Conservation (phyloP, 1,140 invertebrate species). For the Caenorhabditis latens region DNA sequence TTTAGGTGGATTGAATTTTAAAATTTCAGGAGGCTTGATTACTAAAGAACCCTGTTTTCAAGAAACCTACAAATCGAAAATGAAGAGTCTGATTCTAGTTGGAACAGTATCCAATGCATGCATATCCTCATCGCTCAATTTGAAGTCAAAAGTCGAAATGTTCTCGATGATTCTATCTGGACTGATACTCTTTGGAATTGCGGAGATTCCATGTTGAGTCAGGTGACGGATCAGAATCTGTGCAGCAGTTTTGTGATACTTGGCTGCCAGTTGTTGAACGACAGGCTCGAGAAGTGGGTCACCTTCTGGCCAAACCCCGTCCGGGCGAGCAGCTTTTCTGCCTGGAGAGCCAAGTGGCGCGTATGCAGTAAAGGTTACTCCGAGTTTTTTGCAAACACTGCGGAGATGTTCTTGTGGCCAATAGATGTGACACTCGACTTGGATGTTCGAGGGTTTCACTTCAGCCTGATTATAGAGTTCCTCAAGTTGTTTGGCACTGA, state of each 20-base stretch:
- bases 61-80: conserved; percentile 14
- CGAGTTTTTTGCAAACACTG: conserved; percentile 71
- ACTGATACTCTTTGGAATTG: conserved; percentile 78
- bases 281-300: conserved; percentile 60
- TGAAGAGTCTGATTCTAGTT: conserved; percentile 18
- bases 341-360: conserved; percentile 77
- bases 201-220: conserved; percentile 76
- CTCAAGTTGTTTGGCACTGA: conserved; percentile 73
- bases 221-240: conserved; percentile 80
- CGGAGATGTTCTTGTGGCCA: conserved; percentile 73
- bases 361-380: conserved; percentile 74
- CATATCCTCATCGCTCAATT: conserved; percentile 47
- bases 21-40: too few relatives aligned
- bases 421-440: conserved; percentile 76
- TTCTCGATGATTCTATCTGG: conserved; percentile 78
- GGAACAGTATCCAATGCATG: conserved; percentile 22
- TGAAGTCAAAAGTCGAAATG: conserved; percentile 74
- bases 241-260: conserved; percentile 81
- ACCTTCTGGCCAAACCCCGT: conserved; percentile 60
- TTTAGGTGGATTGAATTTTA: too few relatives aligned
- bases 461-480: conserved; percentile 65
- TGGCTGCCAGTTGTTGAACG: conserved; percentile 57
- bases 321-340: conserved; percentile 56
- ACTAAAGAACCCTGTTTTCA: neutral
- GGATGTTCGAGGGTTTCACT: conserved; percentile 64